A percentile compares a stretch with the other conserved stretches of the same genome.
These are phyloP conservation scores for Anas platyrhynchos DNA, from an alignment of 2,113 vertebrate genomes.

Conservation along the genomic window DNA sequence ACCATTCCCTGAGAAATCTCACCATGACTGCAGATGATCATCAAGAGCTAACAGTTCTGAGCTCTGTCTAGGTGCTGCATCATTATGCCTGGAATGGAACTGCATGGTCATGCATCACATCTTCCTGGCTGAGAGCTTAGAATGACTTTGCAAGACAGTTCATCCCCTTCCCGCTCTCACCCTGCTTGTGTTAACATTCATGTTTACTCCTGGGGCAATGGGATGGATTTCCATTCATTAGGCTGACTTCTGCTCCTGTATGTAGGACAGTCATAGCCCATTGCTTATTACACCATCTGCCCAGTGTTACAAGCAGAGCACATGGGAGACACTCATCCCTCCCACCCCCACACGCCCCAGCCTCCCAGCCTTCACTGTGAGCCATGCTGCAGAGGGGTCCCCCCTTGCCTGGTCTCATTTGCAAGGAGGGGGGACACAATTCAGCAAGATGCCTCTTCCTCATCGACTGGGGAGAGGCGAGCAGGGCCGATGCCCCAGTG, in stretches of 20 bases:
- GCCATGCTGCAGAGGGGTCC: no score
- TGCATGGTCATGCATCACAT: no score
- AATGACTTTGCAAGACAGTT: background rate
- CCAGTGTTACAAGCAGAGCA: background rate
- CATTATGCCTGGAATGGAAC: background rate
- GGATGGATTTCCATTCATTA: background rate
- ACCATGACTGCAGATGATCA: no score
- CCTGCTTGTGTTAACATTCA: background rate
- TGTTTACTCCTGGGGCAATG: background rate
- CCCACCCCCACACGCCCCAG: no score
- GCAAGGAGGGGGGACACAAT: fast-evolving
- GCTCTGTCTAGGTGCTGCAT: no score
- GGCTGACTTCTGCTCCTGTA: background rate
- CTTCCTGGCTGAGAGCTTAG: background rate
- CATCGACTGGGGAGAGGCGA: background rate
- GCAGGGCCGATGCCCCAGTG: background rate
- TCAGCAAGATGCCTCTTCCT: background rate
- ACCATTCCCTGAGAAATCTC: background rate
- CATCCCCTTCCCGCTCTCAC: fast-evolving
- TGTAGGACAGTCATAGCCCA: no score
- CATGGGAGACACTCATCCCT: fast-evolving
- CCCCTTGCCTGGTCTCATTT: background rate
- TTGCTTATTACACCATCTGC: background rate
- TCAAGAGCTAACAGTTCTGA: background rate
- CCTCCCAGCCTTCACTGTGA: no score